Conservation (phyloP, 2,888 invertebrate species). For the Laothoe populi region DNA sequence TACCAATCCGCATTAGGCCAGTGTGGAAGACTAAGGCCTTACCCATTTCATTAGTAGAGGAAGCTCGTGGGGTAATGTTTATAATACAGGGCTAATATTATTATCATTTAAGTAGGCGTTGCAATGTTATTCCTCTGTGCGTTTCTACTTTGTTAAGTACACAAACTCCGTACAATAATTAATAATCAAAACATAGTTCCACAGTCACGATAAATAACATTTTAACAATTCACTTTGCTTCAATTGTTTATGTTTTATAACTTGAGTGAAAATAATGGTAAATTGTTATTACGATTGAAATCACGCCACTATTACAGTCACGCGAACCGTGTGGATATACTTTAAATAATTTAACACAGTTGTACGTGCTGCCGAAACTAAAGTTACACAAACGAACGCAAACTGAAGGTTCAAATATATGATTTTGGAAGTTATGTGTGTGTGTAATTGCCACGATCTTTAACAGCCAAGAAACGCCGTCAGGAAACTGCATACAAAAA, state of each 20-base stretch:
- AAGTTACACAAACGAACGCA: too few species aligned
- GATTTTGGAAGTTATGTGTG: too few species aligned
- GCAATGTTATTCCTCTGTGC: background rate
- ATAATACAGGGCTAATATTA: too few species aligned
- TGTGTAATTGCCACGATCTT: too few species aligned
- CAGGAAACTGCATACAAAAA: too few species aligned
- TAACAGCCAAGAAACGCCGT: too few species aligned
- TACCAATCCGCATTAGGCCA: too few species aligned
- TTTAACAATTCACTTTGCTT: constrained; percentile 12
- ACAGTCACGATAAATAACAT: constrained; percentile 1
- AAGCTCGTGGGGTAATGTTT: too few species aligned
- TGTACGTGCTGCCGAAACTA: too few species aligned
- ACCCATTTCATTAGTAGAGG: too few species aligned
- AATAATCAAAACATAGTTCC: constrained; percentile 1
- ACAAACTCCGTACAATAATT: background rate
- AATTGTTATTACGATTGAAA: constrained; percentile 44
- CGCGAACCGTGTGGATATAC: constrained; percentile 38
- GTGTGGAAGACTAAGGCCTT: too few species aligned
- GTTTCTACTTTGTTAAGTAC: background rate
- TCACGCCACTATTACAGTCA: constrained; percentile 43
- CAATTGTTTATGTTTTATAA: constrained; percentile 16
- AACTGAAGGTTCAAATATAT: too few species aligned
- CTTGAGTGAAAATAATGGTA: constrained; percentile 42
- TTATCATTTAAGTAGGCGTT: background rate
- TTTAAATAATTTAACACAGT: constrained; percentile 31